A percentile compares a stretch with the other conserved stretches of the same genome.
These are phyloP conservation scores for Agraylea sexmaculata DNA, from an alignment of 1,140 invertebrate species.

Conservation along the genomic window DNA sequence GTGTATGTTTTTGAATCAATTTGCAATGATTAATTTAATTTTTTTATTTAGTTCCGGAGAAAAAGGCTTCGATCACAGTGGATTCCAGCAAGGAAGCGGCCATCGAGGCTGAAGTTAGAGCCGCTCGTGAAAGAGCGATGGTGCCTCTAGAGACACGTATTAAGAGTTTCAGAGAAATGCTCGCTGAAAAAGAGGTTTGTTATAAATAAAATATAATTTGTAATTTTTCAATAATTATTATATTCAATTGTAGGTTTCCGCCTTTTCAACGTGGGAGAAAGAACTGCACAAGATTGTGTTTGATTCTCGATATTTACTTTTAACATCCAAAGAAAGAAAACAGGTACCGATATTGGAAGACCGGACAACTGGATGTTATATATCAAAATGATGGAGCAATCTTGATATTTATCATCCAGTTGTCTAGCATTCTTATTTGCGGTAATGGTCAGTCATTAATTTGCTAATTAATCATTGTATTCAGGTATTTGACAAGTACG, in stretches of 20 bases:
- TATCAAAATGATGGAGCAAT: slow-evolving; percentile 8
- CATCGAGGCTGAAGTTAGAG: slow-evolving; percentile 90
- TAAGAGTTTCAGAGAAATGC: slow-evolving; percentile 91
- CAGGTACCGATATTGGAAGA: slow-evolving; percentile 36
- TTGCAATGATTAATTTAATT: background rate
- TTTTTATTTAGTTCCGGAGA: background rate
- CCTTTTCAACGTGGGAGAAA: slow-evolving; percentile 99
- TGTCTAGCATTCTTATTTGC: background rate
- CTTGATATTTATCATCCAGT: background rate
- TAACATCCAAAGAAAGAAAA: slow-evolving; percentile 92
- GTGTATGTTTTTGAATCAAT: slow-evolving; percentile 4
- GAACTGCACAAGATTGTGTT: slow-evolving; percentile 99
- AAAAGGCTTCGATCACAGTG: slow-evolving; percentile 28
- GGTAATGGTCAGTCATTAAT: slow-evolving; percentile 1
- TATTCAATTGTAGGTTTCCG: slow-evolving; percentile 62
- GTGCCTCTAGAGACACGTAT: slow-evolving; percentile 91
- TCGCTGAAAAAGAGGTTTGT: slow-evolving; percentile 86
- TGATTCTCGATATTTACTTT: slow-evolving; percentile 87
- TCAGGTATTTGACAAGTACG: slow-evolving; percentile 94
- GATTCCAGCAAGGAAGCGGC: slow-evolving; percentile 81
- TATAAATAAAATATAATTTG: background rate
- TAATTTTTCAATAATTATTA: slow-evolving; percentile 1
- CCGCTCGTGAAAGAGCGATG: slow-evolving; percentile 85
- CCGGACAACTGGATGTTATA: background rate
- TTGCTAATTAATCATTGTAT: background rate